A percentile compares a stretch with the other conserved stretches of the same genome.
phyloP scores from a whole-genome alignment of 2,113 vertebrate species.

The Raja brachyura region DNA sequence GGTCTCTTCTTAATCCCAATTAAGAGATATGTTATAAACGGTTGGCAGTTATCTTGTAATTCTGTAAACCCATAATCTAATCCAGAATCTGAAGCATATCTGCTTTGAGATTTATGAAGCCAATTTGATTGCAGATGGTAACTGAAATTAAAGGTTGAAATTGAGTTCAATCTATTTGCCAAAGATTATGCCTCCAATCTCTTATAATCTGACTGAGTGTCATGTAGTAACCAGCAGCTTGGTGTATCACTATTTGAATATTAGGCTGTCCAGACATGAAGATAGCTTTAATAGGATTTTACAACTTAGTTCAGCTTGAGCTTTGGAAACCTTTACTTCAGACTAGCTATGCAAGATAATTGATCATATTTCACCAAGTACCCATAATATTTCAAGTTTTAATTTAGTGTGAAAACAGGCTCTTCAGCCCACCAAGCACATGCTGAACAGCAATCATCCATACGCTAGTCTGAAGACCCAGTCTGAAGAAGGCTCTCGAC shows the following conservation, averaged over 20 bases:
- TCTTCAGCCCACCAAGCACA: too few species aligned
- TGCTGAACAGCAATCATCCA: too few species aligned
- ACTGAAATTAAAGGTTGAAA: slow-evolving; percentile 52
- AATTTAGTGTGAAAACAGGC: too few species aligned
- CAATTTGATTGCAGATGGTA: slow-evolving; percentile 48
- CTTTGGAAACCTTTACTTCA: slow-evolving; percentile 46
- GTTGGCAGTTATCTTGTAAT: too few species aligned
- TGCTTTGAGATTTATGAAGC: slow-evolving; percentile 51
- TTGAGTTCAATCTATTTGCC: slow-evolving; percentile 62
- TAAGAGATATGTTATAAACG: slow-evolving; percentile 50
- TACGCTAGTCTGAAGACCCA: too few species aligned
- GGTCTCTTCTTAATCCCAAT: slow-evolving; percentile 55
- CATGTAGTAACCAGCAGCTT: neutral
- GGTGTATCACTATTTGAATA: neutral
- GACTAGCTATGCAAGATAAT: neutral
- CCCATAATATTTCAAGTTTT: neutral
- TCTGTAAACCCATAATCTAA: slow-evolving; percentile 51
- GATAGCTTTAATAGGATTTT: slow-evolving; percentile 71
- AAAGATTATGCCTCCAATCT: slow-evolving; percentile 56
- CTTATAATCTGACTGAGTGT: slow-evolving; percentile 57
- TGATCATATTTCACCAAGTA: neutral
- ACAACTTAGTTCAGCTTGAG: slow-evolving; percentile 62
- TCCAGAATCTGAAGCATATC: slow-evolving; percentile 55
- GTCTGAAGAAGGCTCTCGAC: too few species aligned
- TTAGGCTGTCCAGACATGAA: slow-evolving; percentile 58